These are phyloP conservation scores for Andricus grossulariae DNA, from an alignment of 1,140 invertebrate genomes.

Conservation along the genomic window DNA sequence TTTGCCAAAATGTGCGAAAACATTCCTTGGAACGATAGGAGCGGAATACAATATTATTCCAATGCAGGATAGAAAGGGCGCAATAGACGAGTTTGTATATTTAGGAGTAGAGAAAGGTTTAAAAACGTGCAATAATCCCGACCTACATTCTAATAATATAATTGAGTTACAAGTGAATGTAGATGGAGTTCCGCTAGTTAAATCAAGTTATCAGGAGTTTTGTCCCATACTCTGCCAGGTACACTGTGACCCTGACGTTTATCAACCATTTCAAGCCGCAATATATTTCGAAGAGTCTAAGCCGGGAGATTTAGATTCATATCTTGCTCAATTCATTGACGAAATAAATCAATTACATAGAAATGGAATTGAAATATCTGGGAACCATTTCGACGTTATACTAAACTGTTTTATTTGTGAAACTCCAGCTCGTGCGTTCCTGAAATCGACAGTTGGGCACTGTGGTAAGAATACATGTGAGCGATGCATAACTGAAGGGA, in stretches of 20 bases:
- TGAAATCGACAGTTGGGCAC: constrained; percentile 46
- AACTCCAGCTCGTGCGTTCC: constrained; percentile 38
- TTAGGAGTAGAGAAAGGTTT: constrained; percentile 41
- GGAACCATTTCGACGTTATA: constrained; percentile 15
- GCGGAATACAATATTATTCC: constrained; percentile 25
- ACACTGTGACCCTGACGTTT: constrained; percentile 25
- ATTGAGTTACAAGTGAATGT: constrained; percentile 47
- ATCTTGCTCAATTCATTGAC: constrained; percentile 37
- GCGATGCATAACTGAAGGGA: constrained; percentile 32
- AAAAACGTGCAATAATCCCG: constrained; percentile 34
- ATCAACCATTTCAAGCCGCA: constrained; percentile 40
- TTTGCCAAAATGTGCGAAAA: constrained; percentile 35
- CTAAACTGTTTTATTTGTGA: constrained; percentile 47
- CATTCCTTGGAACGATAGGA: constrained; percentile 34
- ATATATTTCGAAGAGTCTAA: constrained; percentile 39
- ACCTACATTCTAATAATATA: constrained; percentile 37
- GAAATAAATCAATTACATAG: constrained; percentile 37
- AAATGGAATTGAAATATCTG: constrained; percentile 29
- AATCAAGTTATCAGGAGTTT: constrained; percentile 43
- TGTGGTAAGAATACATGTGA: constrained; percentile 40
- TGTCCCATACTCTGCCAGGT: constrained; percentile 48
- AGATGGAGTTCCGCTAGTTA: constrained; percentile 45
- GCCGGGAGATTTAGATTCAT: constrained; percentile 35
- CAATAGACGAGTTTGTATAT: constrained; percentile 41
- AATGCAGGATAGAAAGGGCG: constrained; percentile 27